Evolutionary conservation across 1,140 invertebrate genomes (phyloP), one percentile per base, ranked within the genome.

Genomic region (Aphelinus certus): DNA sequence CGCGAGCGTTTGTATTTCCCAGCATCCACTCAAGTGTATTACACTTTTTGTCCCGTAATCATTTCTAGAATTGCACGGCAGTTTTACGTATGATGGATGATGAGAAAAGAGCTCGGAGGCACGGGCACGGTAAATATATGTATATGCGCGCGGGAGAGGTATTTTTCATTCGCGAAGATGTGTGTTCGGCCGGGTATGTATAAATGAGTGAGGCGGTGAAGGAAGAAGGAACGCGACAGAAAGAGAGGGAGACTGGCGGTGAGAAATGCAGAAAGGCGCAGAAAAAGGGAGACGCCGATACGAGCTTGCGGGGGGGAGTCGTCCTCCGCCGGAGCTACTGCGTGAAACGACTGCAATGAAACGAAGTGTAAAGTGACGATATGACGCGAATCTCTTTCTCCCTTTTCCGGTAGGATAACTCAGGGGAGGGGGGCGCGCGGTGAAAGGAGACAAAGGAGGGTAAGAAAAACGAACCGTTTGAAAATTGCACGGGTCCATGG

Each of bases 351-450:
- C 58, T 46, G 64, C 75, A 73, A 79, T 75, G 79, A 85, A 83
- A 84, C 80, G 80, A 81, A 79, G 75, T 79, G 80, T 79, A 78
- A 83, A 81, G 71, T 68, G 74, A 76, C 74, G 78, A 78, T 78
- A 77, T 77, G 77, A 78, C 79, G 73, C 73, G 76, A 74, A 73
- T 76, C 73, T 62, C 53, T 46, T 26, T 51, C 63, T 67, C 71
- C 51, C 67, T 2, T 42, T 55, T 68, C 45, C 58, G 5, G 58
- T 5, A 43, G 42, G 58, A 53, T 6, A 53, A 53, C 51, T 53
- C 51, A 53, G 4, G 51, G 51, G 51, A 26, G 26, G 26, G 26
- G 26, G 26, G 26, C 26, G 26, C 26, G 26, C 26, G 26, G 26
- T 43, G 58, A 7, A 60, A 6, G n/a, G 10, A 60, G n/a, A 2